Evolutionary conservation across 2,888 invertebrate genomes (phyloP).

Genomic region (Volucella inflata): DNA sequence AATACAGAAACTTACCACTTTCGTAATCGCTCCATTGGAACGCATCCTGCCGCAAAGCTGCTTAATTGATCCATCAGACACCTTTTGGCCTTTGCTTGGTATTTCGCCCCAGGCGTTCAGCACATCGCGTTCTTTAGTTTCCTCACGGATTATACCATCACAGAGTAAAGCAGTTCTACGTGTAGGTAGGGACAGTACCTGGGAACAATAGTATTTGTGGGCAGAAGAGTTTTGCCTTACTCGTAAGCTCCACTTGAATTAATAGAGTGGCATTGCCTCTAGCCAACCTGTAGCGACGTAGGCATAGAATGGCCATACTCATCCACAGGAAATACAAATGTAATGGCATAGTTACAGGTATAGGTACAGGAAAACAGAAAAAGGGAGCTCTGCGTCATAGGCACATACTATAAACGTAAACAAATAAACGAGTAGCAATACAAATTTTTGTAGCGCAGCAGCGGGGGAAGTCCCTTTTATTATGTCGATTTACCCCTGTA

Average conservation of each 20-base stretch:
- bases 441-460: too few relatives aligned
- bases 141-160: constrained; percentile 20
- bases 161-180: constrained; percentile 9
- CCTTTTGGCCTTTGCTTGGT: neutral
- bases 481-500: constrained; percentile 18
- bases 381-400: neutral
- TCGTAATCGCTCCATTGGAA: neutral
- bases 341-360: neutral
- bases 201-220: neutral
- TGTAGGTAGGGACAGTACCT: neutral
- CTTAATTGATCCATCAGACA: constrained; percentile 29
- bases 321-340: constrained; percentile 36
- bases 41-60: constrained; percentile 22
- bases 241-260: neutral
- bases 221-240: neutral
- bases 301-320: constrained; percentile 8
- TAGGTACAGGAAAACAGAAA: too few relatives aligned
- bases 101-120: neutral
- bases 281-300: neutral
- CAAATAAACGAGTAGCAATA: constrained; percentile 31
- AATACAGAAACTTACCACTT: neutral
- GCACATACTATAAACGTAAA: constrained; percentile 7
- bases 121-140: constrained; percentile 7
- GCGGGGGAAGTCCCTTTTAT: constrained; percentile 31
- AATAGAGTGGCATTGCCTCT: too few relatives aligned